phyloP scores from a whole-genome alignment of 23 tunicate genomes.

The Diplosoma virens region DNA sequence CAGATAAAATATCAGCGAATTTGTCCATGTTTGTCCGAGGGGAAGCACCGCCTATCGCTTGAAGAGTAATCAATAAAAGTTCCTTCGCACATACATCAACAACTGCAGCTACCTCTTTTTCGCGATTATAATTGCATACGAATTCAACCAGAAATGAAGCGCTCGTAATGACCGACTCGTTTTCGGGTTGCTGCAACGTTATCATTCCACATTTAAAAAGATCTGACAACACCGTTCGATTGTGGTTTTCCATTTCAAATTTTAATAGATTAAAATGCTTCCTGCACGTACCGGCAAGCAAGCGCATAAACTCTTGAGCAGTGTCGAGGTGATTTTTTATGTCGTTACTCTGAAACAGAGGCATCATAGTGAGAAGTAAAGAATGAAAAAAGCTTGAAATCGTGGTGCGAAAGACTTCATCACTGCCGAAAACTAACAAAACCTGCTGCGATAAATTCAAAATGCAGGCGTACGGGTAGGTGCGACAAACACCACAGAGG shows the following conservation, averaged over 20 bases:
- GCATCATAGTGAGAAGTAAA: slow-evolving; percentile 18
- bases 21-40: slow-evolving; percentile 72
- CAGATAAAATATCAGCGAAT: slow-evolving; percentile 74
- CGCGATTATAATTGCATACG: background rate
- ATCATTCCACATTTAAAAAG: slow-evolving; percentile 58
- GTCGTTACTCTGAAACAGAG: slow-evolving; percentile 32
- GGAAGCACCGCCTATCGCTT: slow-evolving; percentile 73
- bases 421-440: slow-evolving; percentile 53
- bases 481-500: slow-evolving; percentile 54
- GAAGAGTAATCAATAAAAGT: slow-evolving; percentile 29
- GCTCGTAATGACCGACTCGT: slow-evolving; percentile 61
- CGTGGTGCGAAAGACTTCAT: slow-evolving; percentile 6
- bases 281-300: slow-evolving; percentile 32
- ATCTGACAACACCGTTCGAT: background rate
- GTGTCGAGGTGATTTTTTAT: slow-evolving; percentile 57
- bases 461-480: slow-evolving; percentile 57
- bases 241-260: background rate
- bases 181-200: slow-evolving; percentile 55
- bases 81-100: slow-evolving; percentile 33
- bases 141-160: slow-evolving; percentile 50
- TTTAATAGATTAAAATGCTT: slow-evolving; percentile 30
- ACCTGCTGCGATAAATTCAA: slow-evolving; percentile 79
- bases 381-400: slow-evolving; percentile 31
- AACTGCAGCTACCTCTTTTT: slow-evolving; percentile 6
- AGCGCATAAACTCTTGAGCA: slow-evolving; percentile 61